phyloP scores from a whole-genome alignment of 2,113 vertebrate species.

The Pampusana beccarii region DNA sequence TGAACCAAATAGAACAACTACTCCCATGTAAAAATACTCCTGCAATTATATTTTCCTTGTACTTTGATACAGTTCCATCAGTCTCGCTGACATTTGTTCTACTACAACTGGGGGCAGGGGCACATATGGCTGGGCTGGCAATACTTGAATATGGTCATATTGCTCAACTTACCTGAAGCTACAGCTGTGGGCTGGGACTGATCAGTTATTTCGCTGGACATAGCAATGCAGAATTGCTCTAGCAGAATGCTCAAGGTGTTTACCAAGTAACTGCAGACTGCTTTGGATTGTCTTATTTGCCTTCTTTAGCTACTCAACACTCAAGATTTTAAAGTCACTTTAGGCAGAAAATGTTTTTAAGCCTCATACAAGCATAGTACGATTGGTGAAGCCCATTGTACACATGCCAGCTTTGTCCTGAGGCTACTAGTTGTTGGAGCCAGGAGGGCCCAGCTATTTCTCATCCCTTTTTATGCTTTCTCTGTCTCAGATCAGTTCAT shows the following conservation, averaged over 20 bases:
- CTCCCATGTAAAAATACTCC: background rate
- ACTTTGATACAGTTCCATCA: background rate
- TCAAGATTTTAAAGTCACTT: background rate
- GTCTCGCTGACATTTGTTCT: background rate
- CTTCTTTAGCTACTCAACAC: background rate
- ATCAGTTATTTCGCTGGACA: background rate
- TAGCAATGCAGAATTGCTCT: background rate
- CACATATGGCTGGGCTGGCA: background rate
- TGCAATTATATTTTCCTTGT: background rate
- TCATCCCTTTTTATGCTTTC: background rate
- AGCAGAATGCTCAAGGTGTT: background rate
- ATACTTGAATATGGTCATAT: background rate
- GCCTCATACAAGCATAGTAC: rapidly evolving
- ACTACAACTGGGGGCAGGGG: background rate
- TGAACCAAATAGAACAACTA: background rate
- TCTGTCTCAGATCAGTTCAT: background rate
- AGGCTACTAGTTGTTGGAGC: background rate
- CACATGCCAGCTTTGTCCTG: background rate
- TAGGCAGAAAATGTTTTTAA: background rate
- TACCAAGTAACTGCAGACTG: background rate
- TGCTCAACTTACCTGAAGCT: background rate
- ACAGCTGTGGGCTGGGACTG: background rate
- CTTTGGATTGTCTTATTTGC: background rate
- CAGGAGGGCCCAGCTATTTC: background rate
- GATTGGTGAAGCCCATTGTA: background rate